Evolutionary conservation across 1,140 invertebrate species (phyloP).

Genomic region (Cylas formicarius): DNA sequence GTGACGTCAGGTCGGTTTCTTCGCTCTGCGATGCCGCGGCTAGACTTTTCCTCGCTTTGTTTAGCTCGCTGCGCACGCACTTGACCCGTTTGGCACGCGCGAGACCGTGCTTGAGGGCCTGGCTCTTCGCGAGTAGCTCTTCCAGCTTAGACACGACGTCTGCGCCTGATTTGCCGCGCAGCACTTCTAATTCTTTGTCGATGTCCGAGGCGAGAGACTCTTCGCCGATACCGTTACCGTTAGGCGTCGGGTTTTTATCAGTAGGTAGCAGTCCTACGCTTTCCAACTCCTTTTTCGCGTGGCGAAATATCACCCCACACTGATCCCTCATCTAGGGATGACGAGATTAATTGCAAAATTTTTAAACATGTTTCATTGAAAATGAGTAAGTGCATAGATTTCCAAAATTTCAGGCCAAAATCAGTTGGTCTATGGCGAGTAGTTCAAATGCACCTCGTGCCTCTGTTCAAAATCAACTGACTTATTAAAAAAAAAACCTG

Average conservation of each 20-base stretch:
- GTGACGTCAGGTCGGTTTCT: conserved; percentile 4
- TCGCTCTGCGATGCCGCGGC: not conserved
- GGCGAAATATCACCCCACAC: conserved; percentile 67
- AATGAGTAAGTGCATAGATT: too few species aligned
- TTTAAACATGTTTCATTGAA: too few species aligned
- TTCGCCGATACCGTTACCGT: conserved; percentile 25
- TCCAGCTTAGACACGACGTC: conserved; percentile 48
- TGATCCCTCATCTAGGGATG: conserved; percentile 75
- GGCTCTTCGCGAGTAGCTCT: conserved; percentile 47
- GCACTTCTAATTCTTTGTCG: conserved; percentile 44
- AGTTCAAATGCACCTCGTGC: too few species aligned
- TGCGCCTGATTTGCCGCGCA: conserved; percentile 36
- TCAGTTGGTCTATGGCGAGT: too few species aligned
- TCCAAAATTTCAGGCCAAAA: too few species aligned
- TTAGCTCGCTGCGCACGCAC: conserved; percentile 47
- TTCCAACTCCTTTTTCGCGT: conserved; percentile 67
- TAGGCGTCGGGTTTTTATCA: conserved; percentile 31
- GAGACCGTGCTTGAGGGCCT: conserved; percentile 47
- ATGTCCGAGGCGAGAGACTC: conserved; percentile 46
- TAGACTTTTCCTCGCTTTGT: conserved; percentile 26
- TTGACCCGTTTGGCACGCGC: conserved; percentile 48
- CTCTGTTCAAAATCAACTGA: too few species aligned
- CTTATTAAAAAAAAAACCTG: too few species aligned
- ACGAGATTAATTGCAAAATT: too few species aligned
- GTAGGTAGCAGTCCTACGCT: conserved; percentile 49